Evolutionary conservation across 1,140 invertebrate species (phyloP).

Genomic region (Tetramorium alpestre): DNA sequence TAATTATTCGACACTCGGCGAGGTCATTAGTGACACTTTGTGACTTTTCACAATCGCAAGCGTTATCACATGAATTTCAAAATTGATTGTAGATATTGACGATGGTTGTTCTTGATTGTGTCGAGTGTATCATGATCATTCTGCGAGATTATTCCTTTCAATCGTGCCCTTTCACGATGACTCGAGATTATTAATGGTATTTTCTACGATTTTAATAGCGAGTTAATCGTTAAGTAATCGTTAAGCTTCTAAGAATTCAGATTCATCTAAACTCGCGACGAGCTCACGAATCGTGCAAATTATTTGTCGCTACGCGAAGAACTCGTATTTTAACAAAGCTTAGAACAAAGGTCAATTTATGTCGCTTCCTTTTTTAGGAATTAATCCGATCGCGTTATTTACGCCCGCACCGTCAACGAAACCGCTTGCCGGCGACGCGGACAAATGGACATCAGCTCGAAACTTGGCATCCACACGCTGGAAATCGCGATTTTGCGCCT

Average conservation of each 20-base stretch:
- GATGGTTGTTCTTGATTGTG: neutral
- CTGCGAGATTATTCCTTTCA: neutral
- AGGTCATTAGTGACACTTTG: neutral
- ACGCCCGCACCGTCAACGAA: constrained; percentile 1
- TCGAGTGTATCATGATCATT: neutral
- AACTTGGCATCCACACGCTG: constrained; percentile 50
- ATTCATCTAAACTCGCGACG: neutral
- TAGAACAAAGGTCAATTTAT: neutral
- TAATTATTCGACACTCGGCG: constrained; percentile 50
- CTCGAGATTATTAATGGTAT: neutral
- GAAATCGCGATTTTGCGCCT: constrained; percentile 21
- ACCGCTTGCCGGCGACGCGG: neutral
- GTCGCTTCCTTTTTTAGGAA: neutral
- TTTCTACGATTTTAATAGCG: neutral
- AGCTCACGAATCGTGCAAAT: neutral
- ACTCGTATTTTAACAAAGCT: neutral
- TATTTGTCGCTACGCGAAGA: neutral
- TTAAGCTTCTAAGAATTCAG: neutral
- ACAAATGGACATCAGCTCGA: constrained; percentile 39
- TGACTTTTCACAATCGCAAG: neutral
- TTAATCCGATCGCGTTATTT: constrained; percentile 36
- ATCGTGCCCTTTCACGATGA: neutral
- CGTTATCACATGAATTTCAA: neutral
- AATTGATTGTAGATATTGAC: neutral
- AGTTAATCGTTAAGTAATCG: neutral